These are phyloP conservation scores for Aricia agestis DNA, from an alignment of 1,140 invertebrate genomes.

Conservation along the genomic window DNA sequence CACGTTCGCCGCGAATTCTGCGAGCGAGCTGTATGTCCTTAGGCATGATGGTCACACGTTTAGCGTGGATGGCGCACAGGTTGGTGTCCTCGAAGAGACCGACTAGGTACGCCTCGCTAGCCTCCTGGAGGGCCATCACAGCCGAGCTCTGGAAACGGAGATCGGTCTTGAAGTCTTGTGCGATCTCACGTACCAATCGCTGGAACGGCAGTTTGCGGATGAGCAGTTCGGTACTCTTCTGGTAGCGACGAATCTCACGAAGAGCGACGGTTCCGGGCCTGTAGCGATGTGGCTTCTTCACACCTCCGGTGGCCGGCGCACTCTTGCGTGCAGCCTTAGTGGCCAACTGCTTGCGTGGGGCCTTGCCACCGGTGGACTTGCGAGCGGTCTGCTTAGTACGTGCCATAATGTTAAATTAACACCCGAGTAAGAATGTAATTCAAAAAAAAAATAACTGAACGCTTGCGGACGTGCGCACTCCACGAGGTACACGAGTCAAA, in stretches of 20 bases:
- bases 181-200: conserved; percentile 26
- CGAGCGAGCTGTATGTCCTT: conserved; percentile 24
- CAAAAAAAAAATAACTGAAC: no score
- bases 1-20: conserved; percentile 17
- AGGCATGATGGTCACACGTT: conserved; percentile 26
- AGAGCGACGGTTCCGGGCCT: conserved; percentile 90
- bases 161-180: conserved; percentile 28
- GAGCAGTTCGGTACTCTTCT: conserved; percentile 28
- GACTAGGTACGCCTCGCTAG: conserved; percentile 27
- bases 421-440: no score
- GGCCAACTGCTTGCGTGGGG: conserved; percentile 90
- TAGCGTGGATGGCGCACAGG: conserved; percentile 26
- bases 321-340: conserved; percentile 87
- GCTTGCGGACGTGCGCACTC: no score
- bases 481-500: no score
- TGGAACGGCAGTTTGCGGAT: conserved; percentile 28
- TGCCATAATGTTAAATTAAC: conserved; percentile 75
- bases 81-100: conserved; percentile 26
- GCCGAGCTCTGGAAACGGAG: conserved; percentile 27
- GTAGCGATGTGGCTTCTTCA: conserved; percentile 87
- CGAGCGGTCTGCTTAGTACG: conserved; percentile 94
- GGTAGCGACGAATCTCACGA: conserved; percentile 28
- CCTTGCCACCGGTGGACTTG: conserved; percentile 91
- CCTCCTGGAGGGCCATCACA: conserved; percentile 27
- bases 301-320: conserved; percentile 84